Evolutionary conservation across 2,888 invertebrate genomes (phyloP).

Genomic region (Zaprionus bogoriensis): DNA sequence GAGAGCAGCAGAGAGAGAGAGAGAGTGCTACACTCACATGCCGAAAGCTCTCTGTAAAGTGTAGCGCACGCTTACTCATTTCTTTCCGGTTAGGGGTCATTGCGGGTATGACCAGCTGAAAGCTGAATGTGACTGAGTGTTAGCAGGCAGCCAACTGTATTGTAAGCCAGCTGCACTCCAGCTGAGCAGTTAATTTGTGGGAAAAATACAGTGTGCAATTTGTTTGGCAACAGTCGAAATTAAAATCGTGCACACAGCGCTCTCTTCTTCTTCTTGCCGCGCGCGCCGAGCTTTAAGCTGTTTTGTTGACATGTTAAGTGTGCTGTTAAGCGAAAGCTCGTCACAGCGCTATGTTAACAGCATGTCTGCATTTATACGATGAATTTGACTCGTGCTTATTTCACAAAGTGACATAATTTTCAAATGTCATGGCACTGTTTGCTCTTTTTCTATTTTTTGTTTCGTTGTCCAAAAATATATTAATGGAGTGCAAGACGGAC

Average conservation of each 20-base stretch:
- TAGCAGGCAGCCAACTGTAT: neutral
- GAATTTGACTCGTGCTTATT: neutral
- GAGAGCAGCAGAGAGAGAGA: neutral
- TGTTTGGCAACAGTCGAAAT: neutral
- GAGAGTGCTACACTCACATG: neutral
- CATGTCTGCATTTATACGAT: neutral
- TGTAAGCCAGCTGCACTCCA: neutral
- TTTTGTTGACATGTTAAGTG: constrained; percentile 1
- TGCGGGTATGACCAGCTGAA: neutral
- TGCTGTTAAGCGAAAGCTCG: neutral
- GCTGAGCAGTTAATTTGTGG: neutral
- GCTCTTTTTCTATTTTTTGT: no score
- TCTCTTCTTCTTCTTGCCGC: no score
- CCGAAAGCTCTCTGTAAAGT: constrained; percentile 1
- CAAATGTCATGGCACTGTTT: no score
- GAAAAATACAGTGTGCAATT: neutral
- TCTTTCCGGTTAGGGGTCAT: neutral
- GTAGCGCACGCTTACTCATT: neutral
- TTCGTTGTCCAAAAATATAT: no score
- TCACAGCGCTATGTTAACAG: constrained; percentile 12
- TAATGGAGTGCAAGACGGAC: no score
- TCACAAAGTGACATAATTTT: neutral
- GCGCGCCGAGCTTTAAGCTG: constrained; percentile 20
- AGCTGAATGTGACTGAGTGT: neutral
- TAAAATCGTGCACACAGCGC: neutral